Base-by-base conservation (phyloP, 2,113 vertebrate genomes). In the Galbula dea region DNA sequence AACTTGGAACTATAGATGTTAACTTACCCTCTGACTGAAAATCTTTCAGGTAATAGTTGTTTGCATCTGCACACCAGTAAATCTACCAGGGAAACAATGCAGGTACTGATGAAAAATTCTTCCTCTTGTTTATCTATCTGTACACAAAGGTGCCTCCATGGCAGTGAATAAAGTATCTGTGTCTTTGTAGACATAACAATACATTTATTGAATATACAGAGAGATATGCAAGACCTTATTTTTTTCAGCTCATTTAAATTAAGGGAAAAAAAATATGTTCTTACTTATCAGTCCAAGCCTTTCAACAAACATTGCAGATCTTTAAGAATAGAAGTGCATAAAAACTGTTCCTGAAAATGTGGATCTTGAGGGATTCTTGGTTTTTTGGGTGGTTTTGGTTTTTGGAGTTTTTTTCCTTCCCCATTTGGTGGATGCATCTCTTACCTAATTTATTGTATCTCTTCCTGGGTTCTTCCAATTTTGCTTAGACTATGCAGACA, bases 361-460 rank as follows among this genome's bases (percentile, higher is more conserved):
- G 61, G 16, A 10, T 84, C 36, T 83, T 66, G n/a, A 48, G 41
- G 34, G 19, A 15, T 13, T 29, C 27, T 34, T 57, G 22, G 16
- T 8, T 8, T 8, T 51, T n/a, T n/a, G n/a, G n/a, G n/a, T n/a
- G n/a, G 41, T 43, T 43, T 43, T 43, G 41, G n/a, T n/a, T n/a
- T n/a, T n/a, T n/a, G n/a, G n/a, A n/a, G n/a, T n/a, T 21, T 48
- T 29, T 63, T 65, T 3, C 2, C 2, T 18, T 14, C 8, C 4
- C 7, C 9, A 19, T 37, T 87, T 76, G 2, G 32, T 79, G 6
- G n/a, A 11, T 55, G 32, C 4, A 3, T 61, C 26, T 88, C 15
- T 73, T 61, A 24, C 30, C 27, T 79, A 20, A 27, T 73, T 32
- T 63, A 9, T 59, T 55, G 9, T 32, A 34, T 68, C 29, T 57